Percentiles rank a stretch among this genome's conserved stretches.
Evolutionary conservation across 2,113 vertebrate species (phyloP).

Genomic region (Acanthisitta chloris): DNA sequence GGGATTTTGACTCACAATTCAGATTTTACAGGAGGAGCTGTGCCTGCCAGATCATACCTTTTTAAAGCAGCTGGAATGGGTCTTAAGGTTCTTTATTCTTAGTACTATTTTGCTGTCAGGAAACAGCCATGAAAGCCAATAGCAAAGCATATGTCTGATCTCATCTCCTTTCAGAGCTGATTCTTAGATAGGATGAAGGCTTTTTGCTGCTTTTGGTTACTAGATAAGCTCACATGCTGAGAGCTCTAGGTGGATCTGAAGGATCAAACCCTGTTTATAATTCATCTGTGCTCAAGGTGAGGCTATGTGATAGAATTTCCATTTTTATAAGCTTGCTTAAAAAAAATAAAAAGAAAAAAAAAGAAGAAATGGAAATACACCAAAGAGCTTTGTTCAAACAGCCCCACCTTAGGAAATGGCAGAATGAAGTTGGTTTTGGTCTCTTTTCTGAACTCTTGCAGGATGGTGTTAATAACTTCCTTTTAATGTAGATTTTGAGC

Average conservation of each 20-base stretch:
- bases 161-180: conserved; percentile 55
- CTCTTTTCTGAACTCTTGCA: conserved; percentile 18
- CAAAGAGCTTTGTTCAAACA: conserved; percentile 45
- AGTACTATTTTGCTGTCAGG: conserved; percentile 26
- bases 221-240: conserved; percentile 63
- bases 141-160: conserved; percentile 43
- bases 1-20: background rate
- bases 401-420: conserved; percentile 16
- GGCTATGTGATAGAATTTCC: conserved; percentile 52
- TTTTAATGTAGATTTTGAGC: conserved; percentile 13
- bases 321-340: conserved; percentile 57
- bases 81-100: conserved; percentile 48
- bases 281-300: conserved; percentile 61
- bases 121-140: conserved; percentile 38
- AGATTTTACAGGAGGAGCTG: background rate
- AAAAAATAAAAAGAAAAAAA: background rate
- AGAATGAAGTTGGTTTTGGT: conserved; percentile 21
- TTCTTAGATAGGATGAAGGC: conserved; percentile 55
- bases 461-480: conserved; percentile 16
- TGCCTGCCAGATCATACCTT: conserved; percentile 2
- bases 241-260: conserved; percentile 56
- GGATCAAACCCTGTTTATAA: conserved; percentile 64
- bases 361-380: conserved; percentile 21
- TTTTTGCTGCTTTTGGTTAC: conserved; percentile 59
- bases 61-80: background rate